Base-by-base conservation (phyloP, 1,140 invertebrate genomes). In the Philopotamus ludificatus region DNA sequence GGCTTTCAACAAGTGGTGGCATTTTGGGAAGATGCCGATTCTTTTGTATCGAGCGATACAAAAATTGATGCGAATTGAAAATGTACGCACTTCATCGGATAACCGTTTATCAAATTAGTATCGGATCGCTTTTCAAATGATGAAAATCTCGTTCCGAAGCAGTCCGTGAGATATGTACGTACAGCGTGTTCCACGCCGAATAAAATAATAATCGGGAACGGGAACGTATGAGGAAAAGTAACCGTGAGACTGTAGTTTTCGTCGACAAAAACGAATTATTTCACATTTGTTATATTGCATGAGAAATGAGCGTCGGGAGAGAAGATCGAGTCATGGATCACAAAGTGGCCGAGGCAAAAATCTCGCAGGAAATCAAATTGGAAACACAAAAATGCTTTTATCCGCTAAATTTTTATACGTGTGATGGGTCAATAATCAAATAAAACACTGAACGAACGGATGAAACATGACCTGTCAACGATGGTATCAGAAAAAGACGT, bases 91-190 rank as follows among this genome's bases (percentile, higher is more conserved):
- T n/a, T n/a, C 12, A 34, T 7, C 28, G 28, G 28, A 39, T 22
- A 39, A 39, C 42, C 54, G 34, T 57, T 57, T 57, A 57, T 57
- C 54, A 57, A 57, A 57, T 57, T 57, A 57, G 54, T 57, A 42
- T 57, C 16, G 54, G 54, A 57, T 57, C 39, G 54, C 54, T 42
- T 57, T 57, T 57, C 39, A 28, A n/a, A 21, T 2, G 21, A 21
- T 47, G 44, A 18, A 47, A 47, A 7, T 49, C 47, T 44, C 21
- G 47, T 7, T 21, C 21, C 2, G 50, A 53, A 22, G 50, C 50
- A 7, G 3, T 1, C 23, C 22, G 28, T 12, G 28, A 12, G 20
- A 4, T 3, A 18, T 45, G 44, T 4, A 45, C 34, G 7, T 8
- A 8, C 34, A 7, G 7, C 7, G 34, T 39, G 7, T 7, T 39